phyloP scores from a whole-genome alignment of 2,113 vertebrate species.

The Eulemur macaco region DNA sequence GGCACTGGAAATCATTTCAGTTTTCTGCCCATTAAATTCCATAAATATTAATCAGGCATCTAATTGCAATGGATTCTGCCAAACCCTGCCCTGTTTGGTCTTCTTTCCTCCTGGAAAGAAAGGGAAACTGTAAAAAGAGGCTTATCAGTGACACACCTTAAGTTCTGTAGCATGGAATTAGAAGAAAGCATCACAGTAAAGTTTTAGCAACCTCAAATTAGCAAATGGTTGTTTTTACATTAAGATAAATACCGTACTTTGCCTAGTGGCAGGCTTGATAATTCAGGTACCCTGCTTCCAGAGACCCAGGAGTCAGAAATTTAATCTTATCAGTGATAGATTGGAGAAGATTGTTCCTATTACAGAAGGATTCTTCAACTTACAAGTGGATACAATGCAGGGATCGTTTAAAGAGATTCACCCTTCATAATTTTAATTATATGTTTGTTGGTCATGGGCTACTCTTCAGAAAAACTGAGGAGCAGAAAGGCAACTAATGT shows the following conservation, averaged over 20 bases:
- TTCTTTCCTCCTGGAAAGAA: not conserved
- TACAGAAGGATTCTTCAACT: not conserved
- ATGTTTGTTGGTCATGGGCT: not conserved
- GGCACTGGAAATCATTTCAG: not conserved
- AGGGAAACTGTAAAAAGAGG: not conserved
- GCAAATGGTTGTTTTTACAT: slow-evolving; percentile 11
- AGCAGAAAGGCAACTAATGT: not conserved
- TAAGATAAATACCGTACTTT: not conserved
- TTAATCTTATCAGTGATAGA: not conserved
- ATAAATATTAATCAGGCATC: not conserved
- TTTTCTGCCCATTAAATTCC: slow-evolving; percentile 44
- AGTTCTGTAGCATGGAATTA: not conserved
- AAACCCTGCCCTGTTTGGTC: not conserved
- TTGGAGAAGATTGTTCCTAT: not conserved
- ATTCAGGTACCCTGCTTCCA: not conserved
- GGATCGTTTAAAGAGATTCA: not conserved
- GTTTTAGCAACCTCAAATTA: not conserved
- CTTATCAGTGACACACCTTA: not conserved
- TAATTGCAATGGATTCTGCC: not conserved
- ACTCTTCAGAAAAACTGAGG: not conserved
- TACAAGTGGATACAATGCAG: slow-evolving; percentile 25
- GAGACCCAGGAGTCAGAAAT: not conserved
- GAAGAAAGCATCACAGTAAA: not conserved
- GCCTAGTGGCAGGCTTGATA: not conserved
- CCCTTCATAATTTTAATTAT: slow-evolving; percentile 22